These are phyloP conservation scores for Girardinus metallicus DNA, from an alignment of 2,797 vertebrate species.

Conservation along the genomic window DNA sequence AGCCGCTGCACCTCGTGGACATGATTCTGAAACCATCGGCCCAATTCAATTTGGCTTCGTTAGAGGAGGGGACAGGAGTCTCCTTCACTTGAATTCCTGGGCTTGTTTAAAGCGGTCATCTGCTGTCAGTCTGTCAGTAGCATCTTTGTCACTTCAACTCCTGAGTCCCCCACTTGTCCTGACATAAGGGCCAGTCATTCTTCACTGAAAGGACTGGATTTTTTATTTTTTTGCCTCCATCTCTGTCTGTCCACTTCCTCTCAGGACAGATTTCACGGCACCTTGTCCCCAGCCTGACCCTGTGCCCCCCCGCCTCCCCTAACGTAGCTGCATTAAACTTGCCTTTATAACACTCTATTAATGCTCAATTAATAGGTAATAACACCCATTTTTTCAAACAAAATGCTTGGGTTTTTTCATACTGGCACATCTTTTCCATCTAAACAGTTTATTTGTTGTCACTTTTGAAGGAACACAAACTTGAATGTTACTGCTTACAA, in stretches of 20 bases:
- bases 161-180: conserved; percentile 55
- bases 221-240: conserved; percentile 17
- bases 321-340: not conserved
- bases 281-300: conserved; percentile 75
- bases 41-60: conserved; percentile 80
- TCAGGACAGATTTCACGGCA: conserved; percentile 68
- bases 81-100: conserved; percentile 69
- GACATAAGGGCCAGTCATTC: conserved; percentile 79
- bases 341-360: not conserved
- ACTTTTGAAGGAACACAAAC: not conserved
- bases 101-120: conserved; percentile 76
- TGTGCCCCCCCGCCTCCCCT: conserved; percentile 14
- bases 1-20: conserved; percentile 75
- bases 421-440: not conserved
- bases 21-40: conserved; percentile 77
- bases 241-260: conserved; percentile 66
- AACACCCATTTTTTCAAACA: not conserved
- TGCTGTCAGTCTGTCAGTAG: conserved; percentile 70
- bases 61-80: conserved; percentile 72
- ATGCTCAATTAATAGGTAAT: not conserved
- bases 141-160: conserved; percentile 80
- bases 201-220: conserved; percentile 66
- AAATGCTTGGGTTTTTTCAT: not conserved
- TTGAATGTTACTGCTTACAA: not conserved
- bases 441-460: not conserved